These are phyloP conservation scores for Acleris laterana DNA, from an alignment of 2,888 invertebrate genomes.

Conservation along the genomic window DNA sequence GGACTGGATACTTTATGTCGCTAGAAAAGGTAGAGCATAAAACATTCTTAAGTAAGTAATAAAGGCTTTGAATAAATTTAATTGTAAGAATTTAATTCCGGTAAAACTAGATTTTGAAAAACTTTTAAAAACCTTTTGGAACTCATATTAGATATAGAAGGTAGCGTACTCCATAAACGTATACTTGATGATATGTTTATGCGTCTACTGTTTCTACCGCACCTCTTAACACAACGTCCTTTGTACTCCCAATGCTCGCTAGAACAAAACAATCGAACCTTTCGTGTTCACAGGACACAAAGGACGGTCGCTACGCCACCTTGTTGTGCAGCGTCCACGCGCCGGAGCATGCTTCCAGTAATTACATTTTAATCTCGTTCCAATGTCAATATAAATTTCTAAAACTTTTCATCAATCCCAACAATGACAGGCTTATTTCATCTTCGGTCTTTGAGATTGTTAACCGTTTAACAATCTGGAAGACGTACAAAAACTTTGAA, in stretches of 20 bases:
- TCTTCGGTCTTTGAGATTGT: conserved; percentile 37
- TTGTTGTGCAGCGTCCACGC: too few relatives aligned
- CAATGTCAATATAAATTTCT: conserved; percentile 25
- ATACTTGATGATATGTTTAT: too few relatives aligned
- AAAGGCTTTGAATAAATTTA: too few relatives aligned
- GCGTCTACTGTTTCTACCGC: not conserved
- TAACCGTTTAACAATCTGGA: conserved; percentile 67
- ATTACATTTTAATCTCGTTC: conserved; percentile 25
- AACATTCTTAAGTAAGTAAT: not conserved
- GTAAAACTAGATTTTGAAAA: too few relatives aligned
- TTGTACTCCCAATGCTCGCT: conserved; percentile 22
- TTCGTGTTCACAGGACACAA: not conserved
- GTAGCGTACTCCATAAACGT: too few relatives aligned
- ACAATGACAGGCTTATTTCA: conserved; percentile 50
- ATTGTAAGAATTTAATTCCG: too few relatives aligned
- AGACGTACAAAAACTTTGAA: conserved; percentile 75
- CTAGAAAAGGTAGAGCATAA: not conserved
- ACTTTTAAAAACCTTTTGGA: too few relatives aligned
- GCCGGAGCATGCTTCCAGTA: conserved; percentile 6
- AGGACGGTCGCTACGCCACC: not conserved
- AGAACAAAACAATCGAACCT: not conserved
- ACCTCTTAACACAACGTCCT: conserved; percentile 13
- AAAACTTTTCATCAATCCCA: conserved; percentile 41
- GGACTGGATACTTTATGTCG: not conserved
- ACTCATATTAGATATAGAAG: too few relatives aligned